Evolutionary conservation across 1,140 invertebrate genomes (phyloP), one percentile per base, ranked within the genome.

Genomic region (Mya arenaria): DNA sequence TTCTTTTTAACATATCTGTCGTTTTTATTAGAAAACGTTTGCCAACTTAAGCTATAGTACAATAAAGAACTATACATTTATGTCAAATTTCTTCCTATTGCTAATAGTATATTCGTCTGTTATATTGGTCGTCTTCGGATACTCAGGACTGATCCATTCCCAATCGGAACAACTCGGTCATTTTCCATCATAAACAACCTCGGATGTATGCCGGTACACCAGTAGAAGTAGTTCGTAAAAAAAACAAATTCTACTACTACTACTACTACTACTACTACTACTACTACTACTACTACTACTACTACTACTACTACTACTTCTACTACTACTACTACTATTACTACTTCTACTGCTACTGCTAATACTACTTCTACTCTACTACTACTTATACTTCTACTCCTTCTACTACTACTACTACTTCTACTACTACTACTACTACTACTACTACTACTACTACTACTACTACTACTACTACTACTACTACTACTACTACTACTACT

Each of bases 271-370:
- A 30, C 56, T 60, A 30, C 56, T 60, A 30, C 56, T 60, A 30
- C 56, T 60, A 30, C 56, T 60, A 30, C 56, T 60, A 30, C 56
- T 60, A 30, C 56, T 60, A 30, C 56, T 60, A 19, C 56, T 60
- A 30, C 56, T 60, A 30, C 56, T 60, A 30, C 56, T 60, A 30
- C 56, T 60, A 30, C 56, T 60, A 30, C 56, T 60, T 8, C 56
- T 60, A 30, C 56, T 60, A 30, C 56, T 60, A 30, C 56, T 60
- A 30, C 56, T 60, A 10, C 56, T 60, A 30, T 23, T 60, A 30
- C 56, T 60, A 30, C 56, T 60, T 8, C 56, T 60, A 30, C 56
- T 60, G 56, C 56, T 60, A 30, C 56, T 60, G 25, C 56, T 60
- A 30, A 10, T 30, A 19, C 56, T 60, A 23, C 56, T 60, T 8